A percentile compares a stretch with the other conserved stretches of the same genome.
Evolutionary conservation across 2,888 invertebrate species (phyloP).

Genomic region (Drosophila nigritarsus): DNA sequence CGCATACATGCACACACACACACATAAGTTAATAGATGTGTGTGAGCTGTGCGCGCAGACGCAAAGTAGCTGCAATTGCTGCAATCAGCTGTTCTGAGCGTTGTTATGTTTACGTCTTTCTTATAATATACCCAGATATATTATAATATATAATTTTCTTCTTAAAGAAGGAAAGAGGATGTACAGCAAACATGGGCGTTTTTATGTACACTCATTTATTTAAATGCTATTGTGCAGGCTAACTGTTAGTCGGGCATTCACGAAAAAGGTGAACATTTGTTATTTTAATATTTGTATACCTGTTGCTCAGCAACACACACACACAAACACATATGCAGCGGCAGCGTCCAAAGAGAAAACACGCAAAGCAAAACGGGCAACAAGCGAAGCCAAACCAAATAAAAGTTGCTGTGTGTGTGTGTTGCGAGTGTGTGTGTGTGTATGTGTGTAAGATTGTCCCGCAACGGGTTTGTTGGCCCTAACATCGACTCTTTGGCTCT

Average conservation of each 20-base stretch:
- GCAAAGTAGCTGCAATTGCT: conserved; percentile 41
- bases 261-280: neutral
- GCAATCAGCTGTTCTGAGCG: conserved; percentile 46
- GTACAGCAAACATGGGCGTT: too few species aligned
- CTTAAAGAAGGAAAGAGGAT: neutral
- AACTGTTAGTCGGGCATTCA: conserved; percentile 2
- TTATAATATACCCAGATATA: too few species aligned
- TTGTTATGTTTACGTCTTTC: conserved; percentile 23
- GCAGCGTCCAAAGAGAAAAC: conserved; percentile 49
- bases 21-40: neutral
- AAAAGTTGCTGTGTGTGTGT: conserved; percentile 35
- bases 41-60: conserved; percentile 42
- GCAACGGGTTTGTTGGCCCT: conserved; percentile 68
- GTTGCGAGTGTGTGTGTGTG: conserved; percentile 11
- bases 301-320: conserved; percentile 17
- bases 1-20: neutral
- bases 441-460: conserved; percentile 37
- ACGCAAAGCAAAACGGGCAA: conserved; percentile 48
- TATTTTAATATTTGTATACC: conserved; percentile 10
- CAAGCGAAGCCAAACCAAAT: conserved; percentile 27
- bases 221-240: conserved; percentile 3
- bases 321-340: conserved; percentile 1
- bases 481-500: conserved; percentile 26
- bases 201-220: neutral
- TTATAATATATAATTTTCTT: neutral